Base-by-base conservation (phyloP, 30 jellyfish, hydroid and myxozoan genomes). In the Pelagia noctiluca region DNA sequence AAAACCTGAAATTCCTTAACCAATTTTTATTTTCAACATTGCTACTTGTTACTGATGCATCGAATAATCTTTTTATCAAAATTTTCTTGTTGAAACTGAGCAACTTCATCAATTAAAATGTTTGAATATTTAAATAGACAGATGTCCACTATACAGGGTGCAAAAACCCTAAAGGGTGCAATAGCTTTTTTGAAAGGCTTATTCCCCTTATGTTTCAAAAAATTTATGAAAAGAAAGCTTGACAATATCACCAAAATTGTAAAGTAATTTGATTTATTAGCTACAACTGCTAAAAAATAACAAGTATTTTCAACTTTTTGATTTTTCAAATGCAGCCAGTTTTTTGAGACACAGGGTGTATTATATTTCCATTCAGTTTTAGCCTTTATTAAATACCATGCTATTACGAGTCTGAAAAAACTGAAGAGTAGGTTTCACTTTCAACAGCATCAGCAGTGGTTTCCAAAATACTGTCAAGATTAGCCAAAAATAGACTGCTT, bases 381-480 rank as follows among this genome's bases (percentile, higher is more conserved):
- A 35, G 83, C 47, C 70, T 12, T 30, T 21, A 63, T 33, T 63
- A 42, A 42, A 42, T 42, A 42, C 57, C 57, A 42, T 42, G 57
- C 57, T 42, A 42, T 42, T 42, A 42, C 30, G 48, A 71, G 47
- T 71, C 69, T 71, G 83, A 71, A 71, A 32, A 71, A 71, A 30
- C 83, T 1, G 70, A 71, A 69, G 30, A 57, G 47, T 46, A 12
- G 19, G 37, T 71, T 28, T 67, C 62, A 67, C 80, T 1, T 21
- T 32, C 62, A 37, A 32, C 31, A 67, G 30, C 3, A n/a, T 34
- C 50, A 8, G 32, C 36, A 2, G 36, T 67, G 31, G 80, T 67
- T 21, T 67, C 62, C 62, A 30, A 42, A 5, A 42, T 16, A 42
- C 57, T 42, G 57, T 42, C 57, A 16, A 42, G 8, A 42, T 42